Base-by-base conservation (phyloP, 2,888 invertebrate species). In the Neria commutata region DNA sequence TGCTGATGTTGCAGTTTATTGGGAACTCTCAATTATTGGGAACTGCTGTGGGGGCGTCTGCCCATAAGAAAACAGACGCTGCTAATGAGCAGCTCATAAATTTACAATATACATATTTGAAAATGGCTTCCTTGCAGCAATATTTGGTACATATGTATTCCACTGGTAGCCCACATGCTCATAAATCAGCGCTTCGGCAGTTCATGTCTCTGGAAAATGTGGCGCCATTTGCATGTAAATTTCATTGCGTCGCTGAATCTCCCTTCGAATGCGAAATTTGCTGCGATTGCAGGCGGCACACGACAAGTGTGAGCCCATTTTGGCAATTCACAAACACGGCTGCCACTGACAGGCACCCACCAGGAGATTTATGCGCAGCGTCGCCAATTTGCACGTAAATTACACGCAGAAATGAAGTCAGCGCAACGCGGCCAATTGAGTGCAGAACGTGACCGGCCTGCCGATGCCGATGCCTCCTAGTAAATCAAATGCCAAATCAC, bases 251-350 rank as follows among this genome's bases (percentile, higher is more conserved):
- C n/a, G n/a, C n/a, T n/a, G n/a, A n/a, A n/a, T n/a, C n/a, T n/a
- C n/a, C n/a, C 17, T 23, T 23, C 11, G 24, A 23, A 23, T 14
- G 11, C 24, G 14, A 14, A 21, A 37, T 46, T 46, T 52, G 51
- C n/a, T n/a, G n/a, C n/a, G n/a, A n/a, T n/a, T n/a, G n/a, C n/a
- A n/a, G n/a, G n/a, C 24, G 57, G 57, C 57, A 57, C 57, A 57
- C 57, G 57, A 57, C 57, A 57, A 52, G 25, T 46, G 26, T 52
- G 47, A 34, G 47, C 47, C 37, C 19, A 37, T 57, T 57, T 26
- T 21, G 19, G 45, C 29, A 37, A n/a, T 29, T 29, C 11, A 6
- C 6, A 29, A 29, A 8, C 29, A 11, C 29, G 6, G 29, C 29
- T 6, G 29, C 29, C n/a, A n/a, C n/a, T n/a, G n/a, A n/a, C n/a